These are phyloP conservation scores for Oplegnathus fasciatus DNA, from an alignment of 2,113 vertebrate species.

Conservation along the genomic window DNA sequence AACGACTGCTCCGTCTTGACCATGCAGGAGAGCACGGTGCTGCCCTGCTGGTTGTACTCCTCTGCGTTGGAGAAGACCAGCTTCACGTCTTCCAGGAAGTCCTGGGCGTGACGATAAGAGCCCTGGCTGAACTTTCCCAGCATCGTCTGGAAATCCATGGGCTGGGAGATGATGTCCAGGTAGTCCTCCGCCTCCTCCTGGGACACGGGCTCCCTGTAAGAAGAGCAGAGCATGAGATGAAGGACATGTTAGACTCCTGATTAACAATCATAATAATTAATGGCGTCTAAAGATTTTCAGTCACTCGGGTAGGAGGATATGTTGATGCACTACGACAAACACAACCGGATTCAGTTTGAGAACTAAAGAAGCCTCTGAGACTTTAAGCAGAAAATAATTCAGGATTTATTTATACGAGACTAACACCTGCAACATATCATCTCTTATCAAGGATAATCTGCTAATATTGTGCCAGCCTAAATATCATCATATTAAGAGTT, in stretches of 20 bases:
- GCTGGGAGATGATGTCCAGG: slow-evolving; percentile 91
- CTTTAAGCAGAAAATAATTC: neutral
- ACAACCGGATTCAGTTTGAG: neutral
- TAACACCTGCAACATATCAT: neutral
- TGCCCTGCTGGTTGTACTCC: slow-evolving; percentile 93
- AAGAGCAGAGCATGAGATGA: neutral
- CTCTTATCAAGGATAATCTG: neutral
- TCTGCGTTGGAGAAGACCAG: slow-evolving; percentile 96
- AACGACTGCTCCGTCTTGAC: slow-evolving; percentile 94
- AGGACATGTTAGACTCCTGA: neutral
- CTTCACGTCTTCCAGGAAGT: slow-evolving; percentile 94
- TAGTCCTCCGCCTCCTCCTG: slow-evolving; percentile 94
- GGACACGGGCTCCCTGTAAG: slow-evolving; percentile 93
- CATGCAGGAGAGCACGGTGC: slow-evolving; percentile 91
- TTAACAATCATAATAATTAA: neutral
- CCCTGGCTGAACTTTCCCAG: slow-evolving; percentile 91
- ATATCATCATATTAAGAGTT: neutral
- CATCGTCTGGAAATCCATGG: slow-evolving; percentile 98
- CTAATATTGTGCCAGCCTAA: neutral
- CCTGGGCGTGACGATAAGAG: slow-evolving; percentile 89
- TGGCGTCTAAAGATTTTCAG: neutral
- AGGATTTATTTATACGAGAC: neutral
- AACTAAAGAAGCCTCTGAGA: neutral
- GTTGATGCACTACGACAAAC: neutral
- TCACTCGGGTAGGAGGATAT: neutral